phyloP scores from a whole-genome alignment of 2,888 invertebrate genomes.

The Noctua pronuba region DNA sequence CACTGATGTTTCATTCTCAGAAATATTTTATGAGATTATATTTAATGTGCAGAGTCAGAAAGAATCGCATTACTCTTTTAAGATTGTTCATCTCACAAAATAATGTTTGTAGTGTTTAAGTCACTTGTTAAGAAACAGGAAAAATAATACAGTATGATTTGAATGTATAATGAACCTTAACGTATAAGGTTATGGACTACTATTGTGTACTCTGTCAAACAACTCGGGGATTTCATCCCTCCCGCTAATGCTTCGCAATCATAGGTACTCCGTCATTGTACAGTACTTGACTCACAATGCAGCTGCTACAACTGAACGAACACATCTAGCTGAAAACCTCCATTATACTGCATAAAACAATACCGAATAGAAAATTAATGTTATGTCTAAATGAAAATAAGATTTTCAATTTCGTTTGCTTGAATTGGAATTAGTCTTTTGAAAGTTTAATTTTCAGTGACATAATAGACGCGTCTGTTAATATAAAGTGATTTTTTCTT shows the following conservation, averaged over 20 bases:
- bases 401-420: constrained; percentile 10
- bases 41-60: constrained; percentile 2
- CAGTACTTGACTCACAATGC: constrained; percentile 4
- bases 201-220: constrained; percentile 9
- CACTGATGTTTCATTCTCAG: background rate
- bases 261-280: constrained; percentile 20
- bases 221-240: background rate
- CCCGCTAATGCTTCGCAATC: constrained; percentile 10
- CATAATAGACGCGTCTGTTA: background rate
- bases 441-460: background rate
- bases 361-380: constrained; percentile 3
- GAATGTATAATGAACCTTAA: constrained; percentile 4
- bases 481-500: background rate
- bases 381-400: constrained; percentile 1
- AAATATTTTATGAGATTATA: constrained; percentile 3
- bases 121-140: background rate
- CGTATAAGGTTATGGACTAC: constrained; percentile 6
- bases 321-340: constrained; percentile 10
- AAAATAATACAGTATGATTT: background rate
- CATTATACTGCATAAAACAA: constrained; percentile 14
- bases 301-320: constrained; percentile 7
- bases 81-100: background rate
- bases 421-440: background rate
- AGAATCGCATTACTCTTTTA: constrained; percentile 5
- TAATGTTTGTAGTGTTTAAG: background rate